Conservation (phyloP, 2,888 invertebrate genomes). For the Oasisia sp. region DNA sequence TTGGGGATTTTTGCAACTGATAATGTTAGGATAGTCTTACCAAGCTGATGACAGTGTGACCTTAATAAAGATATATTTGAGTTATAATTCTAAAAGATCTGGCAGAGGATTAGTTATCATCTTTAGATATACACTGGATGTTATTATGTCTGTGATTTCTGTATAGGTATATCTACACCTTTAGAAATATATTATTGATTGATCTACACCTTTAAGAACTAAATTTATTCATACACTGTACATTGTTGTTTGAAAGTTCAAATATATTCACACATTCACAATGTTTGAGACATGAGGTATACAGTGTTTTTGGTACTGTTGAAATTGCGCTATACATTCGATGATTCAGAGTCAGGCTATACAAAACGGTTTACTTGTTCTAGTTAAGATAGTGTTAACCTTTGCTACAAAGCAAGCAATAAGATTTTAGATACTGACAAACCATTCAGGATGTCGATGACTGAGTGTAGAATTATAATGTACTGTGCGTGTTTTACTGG, state of each 20-base stretch:
- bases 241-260: neutral
- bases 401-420: neutral
- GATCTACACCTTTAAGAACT: neutral
- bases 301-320: neutral
- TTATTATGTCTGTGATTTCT: neutral
- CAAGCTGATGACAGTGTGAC: neutral
- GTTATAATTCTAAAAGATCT: neutral
- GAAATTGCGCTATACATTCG: neutral
- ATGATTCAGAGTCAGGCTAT: neutral
- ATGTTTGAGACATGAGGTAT: neutral
- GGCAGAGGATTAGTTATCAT: neutral
- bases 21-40: neutral
- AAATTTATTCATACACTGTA: neutral
- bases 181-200: neutral
- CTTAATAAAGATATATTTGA: neutral
- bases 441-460: neutral
- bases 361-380: neutral
- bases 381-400: slow-evolving; percentile 12
- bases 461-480: neutral
- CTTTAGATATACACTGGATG: neutral
- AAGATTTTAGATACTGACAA: neutral
- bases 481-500: neutral
- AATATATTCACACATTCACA: neutral
- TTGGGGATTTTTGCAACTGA: neutral
- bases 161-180: neutral